Evolutionary conservation across 2,113 vertebrate genomes (phyloP).

Genomic region (Neofelis nebulosa): DNA sequence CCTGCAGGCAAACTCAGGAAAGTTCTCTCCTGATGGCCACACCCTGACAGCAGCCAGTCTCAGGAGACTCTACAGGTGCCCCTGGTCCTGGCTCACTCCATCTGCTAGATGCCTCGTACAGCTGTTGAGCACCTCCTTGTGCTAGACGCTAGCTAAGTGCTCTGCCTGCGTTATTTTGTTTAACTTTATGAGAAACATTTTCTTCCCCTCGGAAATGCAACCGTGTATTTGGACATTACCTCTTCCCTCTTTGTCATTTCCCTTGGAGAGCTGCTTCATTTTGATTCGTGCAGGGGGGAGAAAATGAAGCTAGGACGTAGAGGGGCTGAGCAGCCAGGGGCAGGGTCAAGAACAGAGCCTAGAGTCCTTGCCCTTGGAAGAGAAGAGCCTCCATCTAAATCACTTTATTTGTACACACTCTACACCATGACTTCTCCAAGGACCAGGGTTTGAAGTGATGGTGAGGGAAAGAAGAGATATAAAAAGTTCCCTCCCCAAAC

Average conservation of each 20-base stretch:
- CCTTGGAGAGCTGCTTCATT: neutral
- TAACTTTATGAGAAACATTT: neutral
- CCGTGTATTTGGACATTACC: neutral
- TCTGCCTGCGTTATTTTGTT: neutral
- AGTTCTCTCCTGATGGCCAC: neutral
- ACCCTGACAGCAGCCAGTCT: neutral
- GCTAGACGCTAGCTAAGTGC: neutral
- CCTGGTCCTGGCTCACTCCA: neutral
- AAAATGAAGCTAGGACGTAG: neutral
- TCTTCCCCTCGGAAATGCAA: neutral
- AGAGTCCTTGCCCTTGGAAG: neutral
- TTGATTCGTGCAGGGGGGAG: neutral
- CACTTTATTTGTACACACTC: neutral
- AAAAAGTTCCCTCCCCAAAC: neutral
- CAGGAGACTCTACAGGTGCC: neutral
- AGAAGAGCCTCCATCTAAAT: neutral
- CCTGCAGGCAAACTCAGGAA: conserved; percentile 44
- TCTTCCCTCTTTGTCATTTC: neutral
- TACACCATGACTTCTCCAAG: neutral
- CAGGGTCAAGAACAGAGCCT: neutral
- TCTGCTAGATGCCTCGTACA: neutral
- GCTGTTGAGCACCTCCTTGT: neutral
- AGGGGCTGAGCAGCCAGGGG: neutral
- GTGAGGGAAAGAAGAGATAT: neutral
- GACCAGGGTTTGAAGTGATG: neutral